Conservation (phyloP, 1,140 invertebrate species). For the Zaprionus camerounensis region DNA sequence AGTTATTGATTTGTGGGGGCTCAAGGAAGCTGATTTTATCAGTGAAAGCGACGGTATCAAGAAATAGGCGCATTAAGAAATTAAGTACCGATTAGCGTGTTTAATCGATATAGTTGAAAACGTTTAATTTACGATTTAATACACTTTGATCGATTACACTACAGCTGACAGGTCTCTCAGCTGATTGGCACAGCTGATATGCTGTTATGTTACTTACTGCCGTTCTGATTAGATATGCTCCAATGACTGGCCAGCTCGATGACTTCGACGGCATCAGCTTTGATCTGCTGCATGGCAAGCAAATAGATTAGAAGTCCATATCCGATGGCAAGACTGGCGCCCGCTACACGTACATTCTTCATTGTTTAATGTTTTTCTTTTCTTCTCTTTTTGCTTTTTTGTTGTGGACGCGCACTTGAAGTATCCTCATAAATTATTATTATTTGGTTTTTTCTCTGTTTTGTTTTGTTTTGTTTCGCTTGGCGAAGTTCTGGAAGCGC, state of each 20-base stretch:
- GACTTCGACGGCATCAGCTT: conserved; percentile 61
- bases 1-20: too few relatives aligned
- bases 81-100: conserved; percentile 33
- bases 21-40: background rate
- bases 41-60: background rate
- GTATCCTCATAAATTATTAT: conserved; percentile 16
- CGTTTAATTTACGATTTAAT: conserved; percentile 39
- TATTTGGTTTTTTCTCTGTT: background rate
- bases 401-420: background rate
- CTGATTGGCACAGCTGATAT: background rate
- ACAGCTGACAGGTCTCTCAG: background rate
- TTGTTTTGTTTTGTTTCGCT: background rate
- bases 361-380: conserved; percentile 12
- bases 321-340: conserved; percentile 13
- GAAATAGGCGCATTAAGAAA: conserved; percentile 8
- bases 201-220: conserved; percentile 53
- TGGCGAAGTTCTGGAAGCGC: conserved; percentile 34
- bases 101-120: conserved; percentile 34
- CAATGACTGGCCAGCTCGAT: conserved; percentile 63
- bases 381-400: too few relatives aligned
- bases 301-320: conserved; percentile 35
- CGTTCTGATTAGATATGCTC: conserved; percentile 72
- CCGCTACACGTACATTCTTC: background rate
- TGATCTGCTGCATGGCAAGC: conserved; percentile 15
- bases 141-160: conserved; percentile 4